Evolutionary conservation across 2,113 vertebrate species (phyloP).

Genomic region (Probosciger aterrimus): DNA sequence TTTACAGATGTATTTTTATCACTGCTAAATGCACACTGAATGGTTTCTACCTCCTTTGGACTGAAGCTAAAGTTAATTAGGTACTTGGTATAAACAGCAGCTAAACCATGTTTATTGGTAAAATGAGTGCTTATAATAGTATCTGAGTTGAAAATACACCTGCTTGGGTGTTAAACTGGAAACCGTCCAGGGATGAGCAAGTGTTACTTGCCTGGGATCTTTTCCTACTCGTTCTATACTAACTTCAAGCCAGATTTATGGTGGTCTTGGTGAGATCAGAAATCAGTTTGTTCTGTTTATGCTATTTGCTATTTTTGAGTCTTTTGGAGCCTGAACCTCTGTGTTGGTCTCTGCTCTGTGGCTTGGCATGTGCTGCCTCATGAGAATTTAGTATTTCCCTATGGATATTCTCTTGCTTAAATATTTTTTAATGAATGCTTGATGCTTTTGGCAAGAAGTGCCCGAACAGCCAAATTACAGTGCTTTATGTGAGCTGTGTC

Average conservation of each 20-base stretch:
- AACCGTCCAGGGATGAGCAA: neutral
- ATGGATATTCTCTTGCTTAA: neutral
- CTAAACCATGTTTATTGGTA: neutral
- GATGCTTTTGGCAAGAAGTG: neutral
- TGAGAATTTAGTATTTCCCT: neutral
- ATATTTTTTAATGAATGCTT: neutral
- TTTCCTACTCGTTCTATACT: neutral
- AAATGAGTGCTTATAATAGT: neutral
- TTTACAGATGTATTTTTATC: slow-evolving; percentile 21
- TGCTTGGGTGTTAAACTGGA: neutral
- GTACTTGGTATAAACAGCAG: slow-evolving; percentile 21
- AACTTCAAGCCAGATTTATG: neutral
- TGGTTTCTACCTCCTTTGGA: neutral
- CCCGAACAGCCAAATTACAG: neutral
- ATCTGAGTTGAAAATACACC: neutral
- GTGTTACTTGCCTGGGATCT: neutral
- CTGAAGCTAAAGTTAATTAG: slow-evolving; percentile 18
- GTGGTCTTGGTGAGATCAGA: neutral
- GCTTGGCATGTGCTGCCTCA: neutral
- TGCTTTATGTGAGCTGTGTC: neutral
- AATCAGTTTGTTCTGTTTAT: neutral
- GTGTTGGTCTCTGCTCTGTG: neutral
- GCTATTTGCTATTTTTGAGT: neutral
- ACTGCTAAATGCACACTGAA: slow-evolving; percentile 7
- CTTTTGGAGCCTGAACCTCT: neutral